phyloP scores from a whole-genome alignment of 2,888 invertebrate species.

The Gerris lacustris region DNA sequence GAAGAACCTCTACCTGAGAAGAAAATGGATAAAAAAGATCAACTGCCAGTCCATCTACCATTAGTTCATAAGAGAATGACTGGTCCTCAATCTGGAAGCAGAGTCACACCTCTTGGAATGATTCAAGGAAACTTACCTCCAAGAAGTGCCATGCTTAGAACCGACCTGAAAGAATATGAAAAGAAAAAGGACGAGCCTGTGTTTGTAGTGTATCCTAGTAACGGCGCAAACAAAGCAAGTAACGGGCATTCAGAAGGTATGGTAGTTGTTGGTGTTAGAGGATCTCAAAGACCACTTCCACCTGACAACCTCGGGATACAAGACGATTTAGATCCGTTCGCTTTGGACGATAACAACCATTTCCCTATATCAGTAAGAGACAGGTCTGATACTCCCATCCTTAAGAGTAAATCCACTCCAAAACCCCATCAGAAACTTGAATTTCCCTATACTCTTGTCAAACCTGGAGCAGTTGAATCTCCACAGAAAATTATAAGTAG shows the following conservation, averaged over 20 bases:
- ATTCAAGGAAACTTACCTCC: slow-evolving; percentile 40
- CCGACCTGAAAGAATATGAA: slow-evolving; percentile 18
- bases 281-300: slow-evolving; percentile 41
- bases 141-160: slow-evolving; percentile 17
- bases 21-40: slow-evolving; percentile 14
- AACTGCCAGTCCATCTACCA: slow-evolving; percentile 12
- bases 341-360: slow-evolving; percentile 38
- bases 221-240: slow-evolving; percentile 13
- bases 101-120: slow-evolving; percentile 56
- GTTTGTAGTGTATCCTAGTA: slow-evolving; percentile 49
- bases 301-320: slow-evolving; percentile 32
- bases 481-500: slow-evolving; percentile 28
- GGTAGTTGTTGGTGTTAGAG: slow-evolving; percentile 45
- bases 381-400: slow-evolving; percentile 37
- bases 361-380: slow-evolving; percentile 37
- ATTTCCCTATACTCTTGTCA: slow-evolving; percentile 53
- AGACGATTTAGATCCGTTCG: slow-evolving; percentile 27
- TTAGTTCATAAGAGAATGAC: slow-evolving; percentile 25
- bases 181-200: slow-evolving; percentile 39
- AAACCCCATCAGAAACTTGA: slow-evolving; percentile 41
- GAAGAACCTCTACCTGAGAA: slow-evolving; percentile 19
- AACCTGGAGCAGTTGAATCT: slow-evolving; percentile 41
- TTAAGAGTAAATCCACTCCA: slow-evolving; percentile 37
- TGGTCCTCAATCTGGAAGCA: slow-evolving; percentile 36
- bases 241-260: slow-evolving; percentile 38